A percentile compares a stretch with the other conserved stretches of the same genome.
These are phyloP conservation scores for Drosophila suboccidentalis DNA, from an alignment of 2,888 invertebrate species.

Conservation along the genomic window DNA sequence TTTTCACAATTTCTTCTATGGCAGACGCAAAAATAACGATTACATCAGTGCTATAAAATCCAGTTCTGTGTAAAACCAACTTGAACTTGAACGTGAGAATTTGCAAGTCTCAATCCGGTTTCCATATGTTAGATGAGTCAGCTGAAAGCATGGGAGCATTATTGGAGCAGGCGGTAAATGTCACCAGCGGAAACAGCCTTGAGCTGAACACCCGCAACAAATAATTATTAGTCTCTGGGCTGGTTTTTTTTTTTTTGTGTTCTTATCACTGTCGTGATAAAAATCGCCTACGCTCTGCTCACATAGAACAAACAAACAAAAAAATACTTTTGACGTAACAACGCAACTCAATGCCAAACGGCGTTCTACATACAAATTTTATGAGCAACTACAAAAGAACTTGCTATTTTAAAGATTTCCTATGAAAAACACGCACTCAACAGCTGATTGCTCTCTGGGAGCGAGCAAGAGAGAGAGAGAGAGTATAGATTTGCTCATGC, in stretches of 20 bases:
- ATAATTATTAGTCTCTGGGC: conserved; percentile 21
- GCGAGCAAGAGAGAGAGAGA: not conserved
- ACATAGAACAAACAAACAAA: conserved; percentile 6
- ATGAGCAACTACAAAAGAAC: conserved; percentile 20
- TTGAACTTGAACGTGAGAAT: conserved; percentile 52
- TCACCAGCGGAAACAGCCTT: conserved; percentile 27
- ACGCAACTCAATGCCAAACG: conserved; percentile 35
- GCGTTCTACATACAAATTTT: conserved; percentile 33
- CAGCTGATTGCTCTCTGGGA: conserved; percentile 43
- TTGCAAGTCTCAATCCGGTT: conserved; percentile 46
- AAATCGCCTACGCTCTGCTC: conserved; percentile 4
- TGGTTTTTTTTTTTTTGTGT: conserved; percentile 1
- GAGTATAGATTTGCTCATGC: not conserved
- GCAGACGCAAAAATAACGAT: conserved; percentile 39
- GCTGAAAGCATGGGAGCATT: conserved; percentile 18
- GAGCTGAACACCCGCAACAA: conserved; percentile 13
- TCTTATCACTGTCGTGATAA: conserved; percentile 48
- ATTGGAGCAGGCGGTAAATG: not conserved
- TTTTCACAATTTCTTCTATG: conserved; percentile 35
- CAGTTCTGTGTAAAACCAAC: conserved; percentile 46
- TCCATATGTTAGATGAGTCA: conserved; percentile 33
- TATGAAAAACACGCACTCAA: conserved; percentile 34
- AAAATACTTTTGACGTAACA: conserved; percentile 50
- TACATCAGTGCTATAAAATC: conserved; percentile 42
- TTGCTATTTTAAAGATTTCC: conserved; percentile 32